These are phyloP conservation scores for Chrysotoxum bicinctum DNA, from an alignment of 2,888 invertebrate genomes.

Conservation along the genomic window DNA sequence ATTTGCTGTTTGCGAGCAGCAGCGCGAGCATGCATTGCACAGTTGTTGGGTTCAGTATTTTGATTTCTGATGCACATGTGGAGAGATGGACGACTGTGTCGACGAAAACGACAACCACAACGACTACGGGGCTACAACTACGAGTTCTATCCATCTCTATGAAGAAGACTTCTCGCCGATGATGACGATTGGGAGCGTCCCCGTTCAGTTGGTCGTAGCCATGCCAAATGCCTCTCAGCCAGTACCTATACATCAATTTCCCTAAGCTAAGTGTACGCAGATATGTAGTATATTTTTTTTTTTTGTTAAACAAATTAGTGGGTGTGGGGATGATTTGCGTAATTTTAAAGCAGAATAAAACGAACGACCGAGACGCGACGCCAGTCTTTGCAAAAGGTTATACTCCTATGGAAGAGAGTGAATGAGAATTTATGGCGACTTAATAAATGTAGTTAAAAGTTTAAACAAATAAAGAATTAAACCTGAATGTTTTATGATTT, in stretches of 20 bases:
- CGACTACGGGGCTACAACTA: not conserved
- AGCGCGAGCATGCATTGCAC: slow-evolving; percentile 51
- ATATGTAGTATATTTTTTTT: not conserved
- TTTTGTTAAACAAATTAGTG: slow-evolving; percentile 57
- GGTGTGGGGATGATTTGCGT: slow-evolving; percentile 70
- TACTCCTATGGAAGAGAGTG: slow-evolving; percentile 16
- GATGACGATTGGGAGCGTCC: slow-evolving; percentile 64
- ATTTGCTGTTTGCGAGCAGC: slow-evolving; percentile 60
- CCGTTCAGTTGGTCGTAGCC: slow-evolving; percentile 31
- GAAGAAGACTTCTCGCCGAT: slow-evolving; percentile 27
- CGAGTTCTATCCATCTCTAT: slow-evolving; percentile 4
- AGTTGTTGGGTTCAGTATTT: slow-evolving; percentile 16
- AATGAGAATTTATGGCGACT: slow-evolving; percentile 65
- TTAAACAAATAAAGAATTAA: slow-evolving; percentile 17
- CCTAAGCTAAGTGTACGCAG: not conserved
- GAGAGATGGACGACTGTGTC: slow-evolving; percentile 27
- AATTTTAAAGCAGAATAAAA: slow-evolving; percentile 62
- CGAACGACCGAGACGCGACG: not conserved
- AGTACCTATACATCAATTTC: not conserved
- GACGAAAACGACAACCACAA: not conserved
- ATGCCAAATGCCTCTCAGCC: slow-evolving; percentile 7
- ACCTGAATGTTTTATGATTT: not conserved
- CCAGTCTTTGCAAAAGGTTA: slow-evolving; percentile 32
- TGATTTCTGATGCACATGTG: slow-evolving; percentile 38
- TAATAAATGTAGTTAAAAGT: slow-evolving; percentile 35